Conservation (phyloP, 2,888 invertebrate species). For the Teleiodes luculella region DNA sequence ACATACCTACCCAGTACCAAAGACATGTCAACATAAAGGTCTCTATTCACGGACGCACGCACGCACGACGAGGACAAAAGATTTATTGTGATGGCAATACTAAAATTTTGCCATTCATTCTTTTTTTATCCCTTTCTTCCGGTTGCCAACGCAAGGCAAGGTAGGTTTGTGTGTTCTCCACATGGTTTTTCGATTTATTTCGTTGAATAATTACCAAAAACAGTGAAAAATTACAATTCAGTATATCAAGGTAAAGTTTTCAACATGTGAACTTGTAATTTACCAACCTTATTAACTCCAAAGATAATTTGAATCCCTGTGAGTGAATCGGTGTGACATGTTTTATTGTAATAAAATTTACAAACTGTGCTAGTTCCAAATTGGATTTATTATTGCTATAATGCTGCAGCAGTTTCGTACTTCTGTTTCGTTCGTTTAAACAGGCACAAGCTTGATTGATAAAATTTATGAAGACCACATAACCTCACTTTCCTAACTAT, state of each 20-base stretch:
- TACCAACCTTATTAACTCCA: too few species aligned
- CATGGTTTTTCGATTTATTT: slow-evolving; percentile 54
- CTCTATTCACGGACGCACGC: neutral
- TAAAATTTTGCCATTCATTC: slow-evolving; percentile 19
- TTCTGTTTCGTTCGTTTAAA: too few species aligned
- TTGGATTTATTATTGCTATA: neutral
- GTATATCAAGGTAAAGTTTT: slow-evolving; percentile 34
- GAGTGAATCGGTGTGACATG: slow-evolving; percentile 5
- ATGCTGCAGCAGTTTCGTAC: too few species aligned
- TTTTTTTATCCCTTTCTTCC: slow-evolving; percentile 62
- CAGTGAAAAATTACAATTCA: slow-evolving; percentile 27
- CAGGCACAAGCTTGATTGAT: too few species aligned
- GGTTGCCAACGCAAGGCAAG: slow-evolving; percentile 72
- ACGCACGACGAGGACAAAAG: neutral
- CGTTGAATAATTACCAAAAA: slow-evolving; percentile 21
- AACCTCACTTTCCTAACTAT: slow-evolving; percentile 34
- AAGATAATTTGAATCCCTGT: neutral
- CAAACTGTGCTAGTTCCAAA: neutral
- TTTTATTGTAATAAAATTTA: neutral
- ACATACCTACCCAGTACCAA: too few species aligned
- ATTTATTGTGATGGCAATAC: slow-evolving; percentile 22
- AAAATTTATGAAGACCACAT: too few species aligned
- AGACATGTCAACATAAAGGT: too few species aligned
- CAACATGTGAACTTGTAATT: too few species aligned
- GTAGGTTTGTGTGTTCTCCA: slow-evolving; percentile 57